Evolutionary conservation across 2,888 invertebrate species (phyloP).

Genomic region (Agrochola litura): DNA sequence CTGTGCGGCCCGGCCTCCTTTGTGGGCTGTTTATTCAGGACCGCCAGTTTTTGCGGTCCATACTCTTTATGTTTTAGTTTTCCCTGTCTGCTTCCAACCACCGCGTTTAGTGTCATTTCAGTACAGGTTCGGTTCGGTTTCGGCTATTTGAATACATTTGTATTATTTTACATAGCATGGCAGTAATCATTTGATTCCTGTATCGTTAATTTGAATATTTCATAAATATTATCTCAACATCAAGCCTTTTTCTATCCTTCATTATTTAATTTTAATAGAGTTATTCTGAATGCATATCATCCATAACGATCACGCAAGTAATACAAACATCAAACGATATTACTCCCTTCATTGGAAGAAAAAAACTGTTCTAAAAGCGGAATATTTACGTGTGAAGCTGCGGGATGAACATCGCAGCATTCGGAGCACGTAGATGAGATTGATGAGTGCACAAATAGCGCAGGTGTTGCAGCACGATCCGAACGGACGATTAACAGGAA

Average conservation of each 20-base stretch:
- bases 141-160: conserved; percentile 13
- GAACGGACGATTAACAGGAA: conserved; percentile 35
- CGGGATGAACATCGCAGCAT: conserved; percentile 35
- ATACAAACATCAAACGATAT: conserved; percentile 5
- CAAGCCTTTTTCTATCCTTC: background rate
- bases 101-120: conserved; percentile 24
- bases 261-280: background rate
- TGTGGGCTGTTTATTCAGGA: conserved; percentile 62
- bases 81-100: conserved; percentile 27
- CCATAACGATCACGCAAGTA: background rate
- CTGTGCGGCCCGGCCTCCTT: conserved; percentile 23
- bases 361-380: conserved; percentile 25
- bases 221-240: background rate
- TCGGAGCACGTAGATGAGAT: conserved; percentile 55
- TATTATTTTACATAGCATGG: background rate
- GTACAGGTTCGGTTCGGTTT: background rate
- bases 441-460: conserved; percentile 61
- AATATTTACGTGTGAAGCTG: conserved; percentile 37
- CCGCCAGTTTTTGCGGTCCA: conserved; percentile 47
- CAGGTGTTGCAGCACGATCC: conserved; percentile 60
- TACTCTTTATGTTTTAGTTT: conserved; percentile 55
- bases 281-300: background rate
- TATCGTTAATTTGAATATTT: conserved; percentile 9
- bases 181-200: background rate
- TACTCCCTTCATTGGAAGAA: conserved; percentile 11